A percentile compares a stretch with the other conserved stretches of the same genome.
Evolutionary conservation across 2,113 vertebrate species (phyloP).

Genomic region (Eublepharis macularius): DNA sequence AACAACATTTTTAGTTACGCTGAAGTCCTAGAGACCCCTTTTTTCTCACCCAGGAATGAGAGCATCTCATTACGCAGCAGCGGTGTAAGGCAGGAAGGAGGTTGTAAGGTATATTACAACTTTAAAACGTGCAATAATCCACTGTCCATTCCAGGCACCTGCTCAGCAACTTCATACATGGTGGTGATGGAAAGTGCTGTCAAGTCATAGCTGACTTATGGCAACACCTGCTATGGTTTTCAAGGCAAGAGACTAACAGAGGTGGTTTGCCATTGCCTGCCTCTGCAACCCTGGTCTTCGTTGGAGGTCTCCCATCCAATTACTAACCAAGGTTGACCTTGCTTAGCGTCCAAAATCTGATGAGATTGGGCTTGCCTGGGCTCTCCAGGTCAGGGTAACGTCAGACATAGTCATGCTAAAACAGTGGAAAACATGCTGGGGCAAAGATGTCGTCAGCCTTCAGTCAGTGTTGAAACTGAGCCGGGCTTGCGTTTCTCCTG

Average conservation of each 20-base stretch:
- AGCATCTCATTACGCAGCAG: slow-evolving; percentile 15
- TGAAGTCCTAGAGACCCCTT: neutral
- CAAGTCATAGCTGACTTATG: too few species aligned
- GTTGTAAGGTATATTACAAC: neutral
- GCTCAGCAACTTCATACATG: neutral
- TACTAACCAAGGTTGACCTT: too few species aligned
- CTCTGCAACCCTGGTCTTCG: too few species aligned
- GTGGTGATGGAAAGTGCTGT: too few species aligned
- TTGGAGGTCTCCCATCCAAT: too few species aligned
- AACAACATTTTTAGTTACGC: neutral
- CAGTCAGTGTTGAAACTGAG: neutral
- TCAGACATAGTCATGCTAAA: too few species aligned
- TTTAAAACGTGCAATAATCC: neutral
- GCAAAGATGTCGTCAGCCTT: neutral
- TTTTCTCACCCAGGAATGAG: slow-evolving; percentile 29
- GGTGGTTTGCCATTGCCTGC: too few species aligned
- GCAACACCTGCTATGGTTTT: too few species aligned
- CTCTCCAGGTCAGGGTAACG: too few species aligned
- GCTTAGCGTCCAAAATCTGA: too few species aligned
- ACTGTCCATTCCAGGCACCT: neutral
- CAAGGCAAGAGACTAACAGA: too few species aligned
- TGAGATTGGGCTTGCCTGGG: too few species aligned
- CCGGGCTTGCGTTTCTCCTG: neutral
- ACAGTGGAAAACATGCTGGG: neutral
- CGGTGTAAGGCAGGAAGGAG: neutral